A percentile compares a stretch with the other conserved stretches of the same genome.
These are phyloP conservation scores for Prinia subflava DNA, from an alignment of 2,113 vertebrate species.

Conservation along the genomic window DNA sequence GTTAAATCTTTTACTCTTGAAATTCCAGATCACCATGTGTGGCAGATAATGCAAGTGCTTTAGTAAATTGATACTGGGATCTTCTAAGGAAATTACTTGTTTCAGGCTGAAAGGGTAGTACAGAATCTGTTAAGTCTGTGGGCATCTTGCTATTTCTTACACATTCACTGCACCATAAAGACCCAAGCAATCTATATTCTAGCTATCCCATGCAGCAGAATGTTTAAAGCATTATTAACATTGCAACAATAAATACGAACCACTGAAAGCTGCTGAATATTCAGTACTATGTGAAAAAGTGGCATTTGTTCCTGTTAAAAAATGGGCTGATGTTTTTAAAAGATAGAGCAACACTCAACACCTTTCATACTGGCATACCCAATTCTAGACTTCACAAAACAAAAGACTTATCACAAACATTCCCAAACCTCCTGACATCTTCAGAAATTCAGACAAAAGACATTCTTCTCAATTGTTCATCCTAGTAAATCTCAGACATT, in stretches of 20 bases:
- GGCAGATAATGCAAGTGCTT: not conserved
- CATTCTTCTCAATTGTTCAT: not conserved
- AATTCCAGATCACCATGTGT: not conserved
- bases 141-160: not conserved
- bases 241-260: not conserved
- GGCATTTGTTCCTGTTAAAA: conserved; percentile 3
- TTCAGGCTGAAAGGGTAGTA: not conserved
- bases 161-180: not conserved
- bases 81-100: not conserved
- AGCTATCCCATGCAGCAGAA: not conserved
- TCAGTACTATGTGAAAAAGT: not conserved
- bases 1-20: not conserved
- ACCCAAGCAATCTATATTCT: not conserved
- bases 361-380: not conserved
- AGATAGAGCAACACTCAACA: not conserved
- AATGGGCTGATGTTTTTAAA: conserved; percentile 7
- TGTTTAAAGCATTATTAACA: not conserved
- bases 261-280: conserved; percentile 1
- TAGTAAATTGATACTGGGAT: not conserved
- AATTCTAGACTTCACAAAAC: conserved; percentile 19
- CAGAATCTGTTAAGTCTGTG: not conserved
- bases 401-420: conserved; percentile 32
- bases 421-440: conserved; percentile 28
- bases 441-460: conserved; percentile 46
- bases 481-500: conserved; percentile 45